Conservation (phyloP, 2,113 vertebrate species). For the Isichthys henryi region DNA sequence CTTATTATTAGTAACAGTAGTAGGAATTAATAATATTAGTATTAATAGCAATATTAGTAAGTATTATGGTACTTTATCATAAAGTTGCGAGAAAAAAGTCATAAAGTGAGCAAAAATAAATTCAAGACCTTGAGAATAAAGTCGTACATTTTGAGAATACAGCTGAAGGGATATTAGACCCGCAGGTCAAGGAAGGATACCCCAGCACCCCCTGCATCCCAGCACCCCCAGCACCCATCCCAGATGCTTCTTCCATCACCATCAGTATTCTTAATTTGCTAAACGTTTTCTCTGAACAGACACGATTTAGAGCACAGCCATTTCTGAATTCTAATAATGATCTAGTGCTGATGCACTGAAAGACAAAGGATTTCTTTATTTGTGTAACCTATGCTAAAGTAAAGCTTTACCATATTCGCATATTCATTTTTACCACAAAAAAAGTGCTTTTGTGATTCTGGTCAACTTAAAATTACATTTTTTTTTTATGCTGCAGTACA, state of each 20-base stretch:
- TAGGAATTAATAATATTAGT: neutral
- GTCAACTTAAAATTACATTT: neutral
- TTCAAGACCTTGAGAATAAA: neutral
- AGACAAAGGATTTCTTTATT: neutral
- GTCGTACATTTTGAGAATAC: neutral
- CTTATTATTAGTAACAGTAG: neutral
- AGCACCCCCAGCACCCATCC: neutral
- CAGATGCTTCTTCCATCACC: neutral
- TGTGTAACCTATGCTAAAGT: neutral
- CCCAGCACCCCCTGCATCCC: too few relatives aligned
- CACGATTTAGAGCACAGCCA: neutral
- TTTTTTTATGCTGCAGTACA: neutral
- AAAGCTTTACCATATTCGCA: neutral
- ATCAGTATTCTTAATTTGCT: neutral
- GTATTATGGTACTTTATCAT: neutral
- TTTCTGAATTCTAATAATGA: neutral
- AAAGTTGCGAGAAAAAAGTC: neutral
- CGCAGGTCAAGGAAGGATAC: neutral
- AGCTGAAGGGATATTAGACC: neutral
- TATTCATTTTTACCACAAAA: neutral
- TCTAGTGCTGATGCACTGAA: neutral
- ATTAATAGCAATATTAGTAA: neutral
- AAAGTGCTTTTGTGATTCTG: neutral
- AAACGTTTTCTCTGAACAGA: neutral
- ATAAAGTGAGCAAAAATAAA: neutral